Base-by-base conservation (phyloP, 1,140 invertebrate species). In the Calephelis nemesis region DNA sequence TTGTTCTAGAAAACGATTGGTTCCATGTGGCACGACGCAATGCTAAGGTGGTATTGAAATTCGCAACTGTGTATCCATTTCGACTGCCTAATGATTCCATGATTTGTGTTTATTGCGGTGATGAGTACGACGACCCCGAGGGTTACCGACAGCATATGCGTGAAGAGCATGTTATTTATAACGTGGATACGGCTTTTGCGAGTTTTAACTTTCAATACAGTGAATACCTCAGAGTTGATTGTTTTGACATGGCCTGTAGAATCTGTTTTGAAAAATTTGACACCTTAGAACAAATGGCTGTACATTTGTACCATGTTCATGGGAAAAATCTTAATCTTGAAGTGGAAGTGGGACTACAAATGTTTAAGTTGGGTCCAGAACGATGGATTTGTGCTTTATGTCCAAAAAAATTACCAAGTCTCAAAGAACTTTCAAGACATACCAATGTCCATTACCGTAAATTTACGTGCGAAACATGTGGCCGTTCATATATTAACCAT, bases 21-120 rank as follows among this genome's bases (percentile, higher is more conserved):
- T 74, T 70, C 71, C 62, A 71, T 69, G 77, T 75, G 75, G 79
- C 83, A 72, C 85, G 79, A 85, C 73, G 77, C 69, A 90, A 90
- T 72, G 88, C 88, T 45, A 80, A 87, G 73, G 73, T 85, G 67
- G 78, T 91, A 49, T 88, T 91, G 76, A 68, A 81, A 75, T 84
- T 83, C 74, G 84, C 87, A 19, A 88, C 86, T 10, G 76, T 74
- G 12, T 88, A 87, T 71, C 88, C 88, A 45, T 91, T 91, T 81
- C 78, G 88, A 65, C 67, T 88, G 49, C 79, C 74, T 39, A 79
- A 83, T 7, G 83, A 83, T 62, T 62, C 66, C 1, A 74, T 91
- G 74, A 72, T 83, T 40, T 91, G 88, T 68, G 85, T 91, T 62
- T 91, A 87, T 74, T 91, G 88, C 76, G 81, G 79, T 65, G 86